These are phyloP conservation scores for Pseudachorutes palmiensis DNA, from an alignment of 1,140 invertebrate genomes.

Conservation along the genomic window DNA sequence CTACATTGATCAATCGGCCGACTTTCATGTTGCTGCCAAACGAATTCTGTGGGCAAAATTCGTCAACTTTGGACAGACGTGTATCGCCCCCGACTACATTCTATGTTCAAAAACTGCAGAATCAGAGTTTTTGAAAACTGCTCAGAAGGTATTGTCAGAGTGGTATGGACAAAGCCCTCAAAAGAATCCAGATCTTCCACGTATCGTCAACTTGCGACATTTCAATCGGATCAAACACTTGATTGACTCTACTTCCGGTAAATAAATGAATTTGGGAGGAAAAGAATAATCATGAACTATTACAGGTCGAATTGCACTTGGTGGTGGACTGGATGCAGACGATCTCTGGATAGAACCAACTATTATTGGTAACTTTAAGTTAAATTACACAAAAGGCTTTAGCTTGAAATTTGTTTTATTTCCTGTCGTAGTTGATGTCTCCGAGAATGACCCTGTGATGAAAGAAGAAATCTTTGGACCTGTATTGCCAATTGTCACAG, in stretches of 20 bases:
- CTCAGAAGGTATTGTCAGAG: constrained; percentile 43
- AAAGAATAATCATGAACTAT: too few species aligned
- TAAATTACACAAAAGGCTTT: background rate
- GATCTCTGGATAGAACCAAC: constrained; percentile 48
- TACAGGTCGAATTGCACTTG: constrained; percentile 40
- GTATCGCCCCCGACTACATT: constrained; percentile 56
- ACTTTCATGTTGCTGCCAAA: constrained; percentile 37
- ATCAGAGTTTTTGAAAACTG: constrained; percentile 40
- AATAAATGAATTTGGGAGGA: too few species aligned
- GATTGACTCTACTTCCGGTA: constrained; percentile 34
- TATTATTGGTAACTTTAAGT: constrained; percentile 43
- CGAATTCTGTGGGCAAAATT: constrained; percentile 54
- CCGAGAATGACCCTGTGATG: constrained; percentile 20
- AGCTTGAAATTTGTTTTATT: background rate
- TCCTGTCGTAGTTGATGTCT: constrained; percentile 14
- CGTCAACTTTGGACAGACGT: constrained; percentile 45
- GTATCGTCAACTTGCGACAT: constrained; percentile 27
- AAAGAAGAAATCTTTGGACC: constrained; percentile 50
- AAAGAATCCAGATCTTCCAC: constrained; percentile 44
- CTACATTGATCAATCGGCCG: constrained; percentile 40
- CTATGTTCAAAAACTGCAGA: constrained; percentile 45
- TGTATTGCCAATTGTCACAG: constrained; percentile 34
- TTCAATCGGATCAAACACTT: constrained; percentile 21
- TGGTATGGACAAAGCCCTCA: constrained; percentile 50
- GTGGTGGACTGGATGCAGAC: constrained; percentile 44